These are phyloP conservation scores for Upupa epops DNA, from an alignment of 2,113 vertebrate species.

Conservation along the genomic window DNA sequence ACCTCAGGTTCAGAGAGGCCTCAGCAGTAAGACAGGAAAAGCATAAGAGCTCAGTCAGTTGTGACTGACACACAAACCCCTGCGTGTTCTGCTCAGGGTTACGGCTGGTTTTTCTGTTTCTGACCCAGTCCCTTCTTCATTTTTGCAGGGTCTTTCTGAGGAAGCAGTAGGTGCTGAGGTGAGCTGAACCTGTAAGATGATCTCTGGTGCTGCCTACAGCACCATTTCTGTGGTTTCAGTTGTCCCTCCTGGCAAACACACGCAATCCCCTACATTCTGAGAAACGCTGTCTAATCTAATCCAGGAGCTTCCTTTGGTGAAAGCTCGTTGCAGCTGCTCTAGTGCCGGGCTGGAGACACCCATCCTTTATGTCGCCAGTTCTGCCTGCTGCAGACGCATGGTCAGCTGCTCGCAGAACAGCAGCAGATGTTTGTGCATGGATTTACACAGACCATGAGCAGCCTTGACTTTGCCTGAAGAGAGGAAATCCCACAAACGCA, in stretches of 20 bases:
- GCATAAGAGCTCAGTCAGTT: not conserved
- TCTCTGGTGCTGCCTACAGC: rapidly evolving
- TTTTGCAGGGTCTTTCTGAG: not conserved
- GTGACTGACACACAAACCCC: not conserved
- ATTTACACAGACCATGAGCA: not conserved
- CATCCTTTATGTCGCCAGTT: not conserved
- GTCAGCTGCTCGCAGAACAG: not conserved
- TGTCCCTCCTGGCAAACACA: not conserved
- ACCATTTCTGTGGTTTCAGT: not conserved
- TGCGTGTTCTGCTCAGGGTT: not conserved
- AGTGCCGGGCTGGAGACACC: not conserved
- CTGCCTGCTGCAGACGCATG: not conserved
- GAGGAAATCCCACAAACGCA: not conserved
- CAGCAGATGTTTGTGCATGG: not conserved
- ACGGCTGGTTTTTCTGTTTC: rapidly evolving
- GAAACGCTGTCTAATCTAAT: not conserved
- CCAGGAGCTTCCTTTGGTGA: not conserved
- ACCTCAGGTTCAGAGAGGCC: not conserved
- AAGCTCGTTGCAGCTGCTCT: not conserved
- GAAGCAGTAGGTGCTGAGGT: not conserved
- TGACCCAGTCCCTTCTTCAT: not conserved
- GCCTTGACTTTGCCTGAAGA: not conserved
- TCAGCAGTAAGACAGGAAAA: not conserved
- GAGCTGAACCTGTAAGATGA: not conserved
- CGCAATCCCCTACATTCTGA: not conserved